Evolutionary conservation across 2,888 invertebrate species (phyloP), one percentile per base, ranked within the genome.

Genomic region (Eupithecia subfuscata): DNA sequence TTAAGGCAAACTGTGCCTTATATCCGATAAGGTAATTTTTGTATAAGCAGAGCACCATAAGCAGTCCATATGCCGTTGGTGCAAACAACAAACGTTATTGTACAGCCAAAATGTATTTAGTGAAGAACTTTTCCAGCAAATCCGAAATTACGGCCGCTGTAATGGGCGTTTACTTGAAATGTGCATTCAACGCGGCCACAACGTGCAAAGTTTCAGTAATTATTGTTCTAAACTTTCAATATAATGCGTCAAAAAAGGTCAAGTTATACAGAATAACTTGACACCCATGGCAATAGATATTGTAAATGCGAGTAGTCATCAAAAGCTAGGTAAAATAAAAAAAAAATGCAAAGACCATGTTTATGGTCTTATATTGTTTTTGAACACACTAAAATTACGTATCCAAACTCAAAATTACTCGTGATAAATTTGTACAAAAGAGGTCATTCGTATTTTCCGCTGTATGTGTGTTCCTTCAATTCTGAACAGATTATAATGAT

Each of bases 91-190:
- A 72, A 69, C 69, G 48, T 52, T 64, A 75, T 65, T 81, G 77
- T 75, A 75, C 75, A 78, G 78, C 70, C 70, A 70, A 73, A 77
- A 79, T 79, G 79, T 80, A 77, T 79, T 79, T 79, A 75, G 77
- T 81, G 80, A 79, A 77, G 80, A 81, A 82, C 79, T 83, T 82
- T 82, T 82, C 85, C 86, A 85, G 84, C 82, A 83, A 86, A 85
- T 85, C 87, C 87, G 86, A 90, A 89, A 89, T 90, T 88, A 90
- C 86, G 84, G 85, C 83, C 83, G 84, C 82, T 85, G 85, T 89
- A 88, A 88, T 86, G 85, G 86, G 82, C 85, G 87, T 87, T 87
- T 84, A 82, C 85, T 87, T 83, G 78, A 87, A 89, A 87, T 85
- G 85, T 87, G 86, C 85, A 88, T 86, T 87, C 85, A 81, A 43